A percentile compares a stretch with the other conserved stretches of the same genome.
phyloP scores from a whole-genome alignment of 2,113 vertebrate genomes.

The Charina bottae region DNA sequence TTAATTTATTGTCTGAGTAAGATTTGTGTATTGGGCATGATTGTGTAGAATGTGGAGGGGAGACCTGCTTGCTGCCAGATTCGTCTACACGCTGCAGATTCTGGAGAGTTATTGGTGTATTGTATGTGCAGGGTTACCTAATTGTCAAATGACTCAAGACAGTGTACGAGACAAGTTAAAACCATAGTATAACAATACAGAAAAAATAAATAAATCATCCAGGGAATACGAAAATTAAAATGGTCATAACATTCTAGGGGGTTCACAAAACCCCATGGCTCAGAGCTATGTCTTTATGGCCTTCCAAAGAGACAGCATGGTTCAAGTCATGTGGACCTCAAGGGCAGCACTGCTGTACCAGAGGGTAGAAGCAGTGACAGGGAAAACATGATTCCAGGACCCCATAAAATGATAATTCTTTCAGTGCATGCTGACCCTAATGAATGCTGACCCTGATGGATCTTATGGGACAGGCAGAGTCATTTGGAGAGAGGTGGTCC shows the following conservation, averaged over 20 bases:
- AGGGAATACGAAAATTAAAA: neutral
- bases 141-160: neutral
- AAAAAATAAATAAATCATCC: neutral
- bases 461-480: neutral
- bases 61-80: neutral
- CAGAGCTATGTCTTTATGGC: neutral
- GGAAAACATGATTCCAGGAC: neutral
- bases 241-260: neutral
- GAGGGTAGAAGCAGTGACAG: neutral
- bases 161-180: neutral
- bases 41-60: neutral
- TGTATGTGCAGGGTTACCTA: neutral
- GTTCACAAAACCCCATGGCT: neutral
- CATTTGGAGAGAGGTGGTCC: neutral
- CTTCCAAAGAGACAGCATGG: neutral
- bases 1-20: neutral
- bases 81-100: neutral
- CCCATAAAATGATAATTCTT: neutral
- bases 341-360: neutral
- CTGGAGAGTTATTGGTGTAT: neutral
- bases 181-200: neutral
- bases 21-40: neutral
- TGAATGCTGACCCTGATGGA: neutral
- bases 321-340: neutral
- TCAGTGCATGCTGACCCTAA: neutral